Evolutionary conservation across 2,113 vertebrate genomes (phyloP).

Genomic region (Alexandromys fortis): DNA sequence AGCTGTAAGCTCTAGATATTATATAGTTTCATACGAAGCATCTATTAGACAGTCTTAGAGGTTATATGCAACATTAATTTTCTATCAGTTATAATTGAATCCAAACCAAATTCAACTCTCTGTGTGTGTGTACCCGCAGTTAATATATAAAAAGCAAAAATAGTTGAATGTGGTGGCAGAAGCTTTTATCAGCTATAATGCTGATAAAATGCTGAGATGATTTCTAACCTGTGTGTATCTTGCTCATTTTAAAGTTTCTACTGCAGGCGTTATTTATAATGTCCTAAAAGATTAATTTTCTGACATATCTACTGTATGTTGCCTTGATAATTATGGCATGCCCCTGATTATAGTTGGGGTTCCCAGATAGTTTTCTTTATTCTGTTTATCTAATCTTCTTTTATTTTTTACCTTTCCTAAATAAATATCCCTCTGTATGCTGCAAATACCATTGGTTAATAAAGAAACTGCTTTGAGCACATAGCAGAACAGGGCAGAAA

Average conservation of each 20-base stretch:
- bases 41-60: not conserved
- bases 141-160: not conserved
- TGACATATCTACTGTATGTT: conserved; percentile 54
- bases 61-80: not conserved
- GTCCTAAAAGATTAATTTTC: conserved; percentile 58
- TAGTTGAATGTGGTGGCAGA: conserved; percentile 8
- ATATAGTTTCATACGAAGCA: not conserved
- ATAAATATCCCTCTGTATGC: not conserved
- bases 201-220: conserved; percentile 21
- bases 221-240: conserved; percentile 40
- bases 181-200: conserved; percentile 57
- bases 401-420: conserved; percentile 57
- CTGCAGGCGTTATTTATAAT: conserved; percentile 60
- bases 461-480: no score
- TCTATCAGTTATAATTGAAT: conserved; percentile 19
- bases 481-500: no score
- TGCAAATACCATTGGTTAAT: no score
- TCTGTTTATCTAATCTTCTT: conserved; percentile 55
- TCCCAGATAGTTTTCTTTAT: conserved; percentile 44
- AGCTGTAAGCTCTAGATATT: not conserved
- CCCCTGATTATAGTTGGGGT: conserved; percentile 49
- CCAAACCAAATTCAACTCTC: conserved; percentile 7
- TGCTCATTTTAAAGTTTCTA: conserved; percentile 55
- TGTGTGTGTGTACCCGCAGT: not conserved
- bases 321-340: conserved; percentile 4